Conservation (phyloP, 2,888 invertebrate species). For the Chromoteleia sp. region DNA sequence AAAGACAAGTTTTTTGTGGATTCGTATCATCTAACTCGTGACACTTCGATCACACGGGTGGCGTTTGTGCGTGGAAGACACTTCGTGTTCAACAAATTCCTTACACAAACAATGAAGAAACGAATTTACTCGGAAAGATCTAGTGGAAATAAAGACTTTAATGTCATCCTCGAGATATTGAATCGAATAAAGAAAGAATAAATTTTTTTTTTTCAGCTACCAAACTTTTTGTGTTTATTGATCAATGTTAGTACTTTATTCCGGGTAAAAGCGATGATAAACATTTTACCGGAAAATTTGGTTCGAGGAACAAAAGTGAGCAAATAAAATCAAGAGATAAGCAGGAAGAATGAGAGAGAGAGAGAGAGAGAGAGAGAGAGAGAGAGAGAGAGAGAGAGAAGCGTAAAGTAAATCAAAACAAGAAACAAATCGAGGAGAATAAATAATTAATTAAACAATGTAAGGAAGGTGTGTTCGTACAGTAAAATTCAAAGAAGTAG, state of each 20-base stretch:
- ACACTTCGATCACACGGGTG: conserved; percentile 29
- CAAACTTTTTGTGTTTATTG: conserved; percentile 12
- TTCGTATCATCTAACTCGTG: conserved; percentile 9
- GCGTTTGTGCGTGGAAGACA: conserved; percentile 3
- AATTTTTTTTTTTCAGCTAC: neutral
- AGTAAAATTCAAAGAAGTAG: too few relatives aligned
- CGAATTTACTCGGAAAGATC: conserved; percentile 7
- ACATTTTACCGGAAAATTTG: conserved; percentile 11
- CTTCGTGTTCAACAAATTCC: neutral
- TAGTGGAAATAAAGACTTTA: conserved; percentile 7
- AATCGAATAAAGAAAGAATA: conserved; percentile 11
- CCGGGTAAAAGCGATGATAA: conserved; percentile 16
- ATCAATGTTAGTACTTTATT: conserved; percentile 27
- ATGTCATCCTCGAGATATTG: neutral
- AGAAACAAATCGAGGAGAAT: too few relatives aligned
- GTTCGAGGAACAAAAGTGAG: conserved; percentile 20
- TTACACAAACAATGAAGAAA: conserved; percentile 8
- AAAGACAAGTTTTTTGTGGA: conserved; percentile 25
- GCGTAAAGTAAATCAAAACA: too few relatives aligned
- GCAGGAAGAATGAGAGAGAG: neutral
- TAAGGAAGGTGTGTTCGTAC: too few relatives aligned
- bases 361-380: neutral
- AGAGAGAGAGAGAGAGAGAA: neutral
- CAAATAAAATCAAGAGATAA: conserved; percentile 2
- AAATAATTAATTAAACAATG: too few relatives aligned